Evolutionary conservation across 2,888 invertebrate species (phyloP).

Genomic region (Philereme vetulata): DNA sequence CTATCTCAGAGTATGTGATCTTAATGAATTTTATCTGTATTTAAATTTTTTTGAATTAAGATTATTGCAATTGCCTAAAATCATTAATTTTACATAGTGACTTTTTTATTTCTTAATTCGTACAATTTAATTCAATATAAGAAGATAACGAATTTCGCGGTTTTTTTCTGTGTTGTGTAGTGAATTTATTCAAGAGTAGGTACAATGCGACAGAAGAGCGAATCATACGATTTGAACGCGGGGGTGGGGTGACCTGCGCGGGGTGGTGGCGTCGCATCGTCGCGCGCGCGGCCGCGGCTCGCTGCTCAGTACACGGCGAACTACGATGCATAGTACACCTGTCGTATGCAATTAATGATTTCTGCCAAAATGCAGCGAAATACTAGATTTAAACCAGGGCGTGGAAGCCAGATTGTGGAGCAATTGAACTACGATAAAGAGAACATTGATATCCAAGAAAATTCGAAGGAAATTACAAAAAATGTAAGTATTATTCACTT

Average conservation of each 20-base stretch:
- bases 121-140: neutral
- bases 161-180: neutral
- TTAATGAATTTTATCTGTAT: too few relatives aligned
- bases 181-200: too few relatives aligned
- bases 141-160: neutral
- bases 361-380: neutral
- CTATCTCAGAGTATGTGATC: neutral
- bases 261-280: neutral
- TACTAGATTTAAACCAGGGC: neutral
- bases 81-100: neutral
- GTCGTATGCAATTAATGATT: neutral
- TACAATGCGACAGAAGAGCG: too few relatives aligned
- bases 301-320: neutral
- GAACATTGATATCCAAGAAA: neutral
- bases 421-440: neutral
- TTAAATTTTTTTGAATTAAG: too few relatives aligned
- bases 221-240: too few relatives aligned
- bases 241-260: too few relatives aligned
- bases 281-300: neutral
- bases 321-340: neutral
- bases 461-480: neutral
- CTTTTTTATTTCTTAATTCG: neutral
- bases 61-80: neutral
- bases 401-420: neutral
- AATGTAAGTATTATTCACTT: neutral